Evolutionary conservation across 1,140 invertebrate species (phyloP).

Genomic region (Portunus trituberculatus): DNA sequence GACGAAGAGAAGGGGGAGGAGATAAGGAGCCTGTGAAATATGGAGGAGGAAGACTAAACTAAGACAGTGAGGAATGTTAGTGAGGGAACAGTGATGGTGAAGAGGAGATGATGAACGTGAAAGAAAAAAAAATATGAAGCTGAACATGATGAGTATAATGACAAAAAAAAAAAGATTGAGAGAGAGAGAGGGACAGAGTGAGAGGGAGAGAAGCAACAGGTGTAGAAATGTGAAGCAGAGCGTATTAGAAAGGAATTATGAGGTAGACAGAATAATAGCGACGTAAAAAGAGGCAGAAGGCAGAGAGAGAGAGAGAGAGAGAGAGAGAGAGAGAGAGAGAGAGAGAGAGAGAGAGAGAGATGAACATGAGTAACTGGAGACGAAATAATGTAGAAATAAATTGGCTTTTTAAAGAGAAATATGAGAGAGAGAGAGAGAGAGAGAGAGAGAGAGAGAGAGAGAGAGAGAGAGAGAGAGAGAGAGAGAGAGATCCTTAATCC

Average conservation of each 20-base stretch:
- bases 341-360: too few species aligned
- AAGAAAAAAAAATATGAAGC: not conserved
- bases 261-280: not conserved
- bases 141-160: too few species aligned
- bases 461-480: not conserved
- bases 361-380: too few species aligned
- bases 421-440: not conserved
- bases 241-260: too few species aligned
- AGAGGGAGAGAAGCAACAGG: not conserved
- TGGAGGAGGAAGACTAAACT: not conserved
- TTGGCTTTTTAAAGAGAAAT: too few species aligned
- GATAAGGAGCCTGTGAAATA: constrained; percentile 3
- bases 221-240: too few species aligned
- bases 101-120: not conserved
- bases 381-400: too few species aligned
- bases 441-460: constrained; percentile 30
- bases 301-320: too few species aligned
- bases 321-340: not conserved
- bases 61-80: not conserved
- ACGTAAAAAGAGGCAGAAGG: too few species aligned
- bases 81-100: not conserved
- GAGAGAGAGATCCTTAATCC: not conserved
- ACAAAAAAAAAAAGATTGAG: not conserved
- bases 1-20: not conserved
- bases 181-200: not conserved